Base-by-base conservation (phyloP, 1,140 invertebrate genomes). In the Drosophila erecta region DNA sequence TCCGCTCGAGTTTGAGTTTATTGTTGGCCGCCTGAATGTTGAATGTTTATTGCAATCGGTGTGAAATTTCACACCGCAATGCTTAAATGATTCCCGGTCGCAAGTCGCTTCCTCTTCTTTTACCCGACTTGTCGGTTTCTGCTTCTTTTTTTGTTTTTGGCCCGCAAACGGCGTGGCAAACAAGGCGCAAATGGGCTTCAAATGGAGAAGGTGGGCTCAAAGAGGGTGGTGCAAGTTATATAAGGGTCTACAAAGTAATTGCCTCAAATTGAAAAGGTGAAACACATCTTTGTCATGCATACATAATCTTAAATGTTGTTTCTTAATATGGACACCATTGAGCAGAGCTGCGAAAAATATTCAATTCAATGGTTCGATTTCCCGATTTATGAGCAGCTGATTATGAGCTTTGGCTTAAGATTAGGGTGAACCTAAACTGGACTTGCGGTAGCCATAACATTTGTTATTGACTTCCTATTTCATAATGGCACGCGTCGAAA, bases 51-150 rank as follows among this genome's bases (percentile, higher is more conserved):
- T 89, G 79, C 84, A 71, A 89, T 89, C 85, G 90, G 90, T 91
- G 90, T 91, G 90, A 91, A 91, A 91, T 91, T 91, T 91, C 90
- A 91, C 90, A 91, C 90, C 90, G 90, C 75, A 81, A 87, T 87
- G 90, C 85, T 85, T 87, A 91, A 91, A 91, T 89, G 84, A 89
- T 89, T 89, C 69, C 80, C 60, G 76, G 43, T 57, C 53, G 57
- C 72, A 43, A 65, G 72, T 59, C 73, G 54, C 73, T 59, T 53
- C 50, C 55, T 37, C 53, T 44, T 50, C 59, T 57, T 56, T 12
- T 27, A 12, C 40, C 12, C n/a, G n/a, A 20, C n/a, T 10, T 27
- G 43, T 37, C 24, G 30, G 5, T 53, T 51, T 51, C 11, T 24
- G 8, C 8, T n/a, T 27, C 8, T n/a, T 53, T 10, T 27, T 37